Evolutionary conservation across 2,888 invertebrate species (phyloP), one percentile per base, ranked within the genome.

Genomic region (Myathropa florea): DNA sequence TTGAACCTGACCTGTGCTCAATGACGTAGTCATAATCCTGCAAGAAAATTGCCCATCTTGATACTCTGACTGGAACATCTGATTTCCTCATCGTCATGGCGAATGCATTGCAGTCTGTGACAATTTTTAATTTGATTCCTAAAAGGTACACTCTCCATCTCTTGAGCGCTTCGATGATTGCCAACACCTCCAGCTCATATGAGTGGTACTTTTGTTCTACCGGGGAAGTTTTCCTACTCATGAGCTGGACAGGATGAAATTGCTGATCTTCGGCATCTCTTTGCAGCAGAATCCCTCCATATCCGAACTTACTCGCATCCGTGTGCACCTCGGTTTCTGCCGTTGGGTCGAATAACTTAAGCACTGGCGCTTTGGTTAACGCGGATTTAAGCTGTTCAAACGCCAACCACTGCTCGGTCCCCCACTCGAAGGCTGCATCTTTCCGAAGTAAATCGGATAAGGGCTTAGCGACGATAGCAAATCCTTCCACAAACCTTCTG

Each of bases 231-330:
- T n/a, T n/a, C n/a, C n/a, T n/a, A n/a, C n/a, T n/a, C n/a, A n/a
- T n/a, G n/a, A n/a, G n/a, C n/a, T n/a, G n/a, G n/a, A n/a, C n/a
- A n/a, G n/a, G n/a, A n/a, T n/a, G n/a, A n/a, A n/a, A n/a, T n/a
- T n/a, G n/a, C n/a, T n/a, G n/a, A n/a, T n/a, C n/a, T n/a, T n/a
- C n/a, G n/a, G n/a, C 30, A 73, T 82, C 78, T 30, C 68, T 70
- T 59, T 89, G 89, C 3, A 90, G 21, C 2, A 89, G 23, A 4
- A 89, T 83, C 7, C 88, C 88, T 0, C 88, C 88, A n/a, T 79
- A 82, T 6, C 89, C 89, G n/a, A 21, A 60, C 59, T 60, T 60
- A 24, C 59, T 60, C 7, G 26, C 59, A 46, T n/a, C 14, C 3
- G 46, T 46, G n/a, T 46, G 46, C 12, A 46, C 46, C 46, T 46